Percentiles rank a stretch among this genome's conserved stretches.
phyloP scores from a whole-genome alignment of 2,797 vertebrate genomes.

The Allobates femoralis region DNA sequence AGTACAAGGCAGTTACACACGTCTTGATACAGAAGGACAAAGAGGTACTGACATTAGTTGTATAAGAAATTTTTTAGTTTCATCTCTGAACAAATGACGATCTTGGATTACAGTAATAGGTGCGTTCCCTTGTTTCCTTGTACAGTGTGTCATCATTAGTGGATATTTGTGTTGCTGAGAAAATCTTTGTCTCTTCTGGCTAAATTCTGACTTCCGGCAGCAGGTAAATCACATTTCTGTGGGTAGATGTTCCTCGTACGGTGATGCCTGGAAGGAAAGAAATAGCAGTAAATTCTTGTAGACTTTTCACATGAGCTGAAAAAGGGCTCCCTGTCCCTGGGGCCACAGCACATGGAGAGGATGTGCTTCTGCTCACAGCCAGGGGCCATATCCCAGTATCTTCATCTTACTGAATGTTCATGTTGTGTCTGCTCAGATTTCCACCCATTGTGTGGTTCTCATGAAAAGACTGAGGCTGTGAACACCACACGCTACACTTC shows the following conservation, averaged over 20 bases:
- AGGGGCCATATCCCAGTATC: constrained; percentile 33
- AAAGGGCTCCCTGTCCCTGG: constrained; percentile 13
- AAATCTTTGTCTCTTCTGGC: constrained; percentile 14
- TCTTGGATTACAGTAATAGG: no score
- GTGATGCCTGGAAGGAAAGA: constrained; percentile 26
- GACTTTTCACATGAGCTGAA: constrained; percentile 12
- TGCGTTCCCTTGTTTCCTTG: no score
- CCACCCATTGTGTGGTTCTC: constrained; percentile 31
- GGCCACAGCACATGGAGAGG: constrained; percentile 13
- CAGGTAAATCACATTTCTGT: constrained; percentile 40
- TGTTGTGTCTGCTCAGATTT: constrained; percentile 16
- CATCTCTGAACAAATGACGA: no score
- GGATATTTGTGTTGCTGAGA: constrained; percentile 25
- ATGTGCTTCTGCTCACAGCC: constrained; percentile 32
- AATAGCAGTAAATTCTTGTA: constrained; percentile 37
- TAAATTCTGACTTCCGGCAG: constrained; percentile 23
- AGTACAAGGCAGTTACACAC: background rate
- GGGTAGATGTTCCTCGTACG: constrained; percentile 16
- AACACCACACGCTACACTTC: background rate
- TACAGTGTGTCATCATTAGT: background rate
- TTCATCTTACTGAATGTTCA: constrained; percentile 15
- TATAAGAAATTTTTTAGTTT: background rate
- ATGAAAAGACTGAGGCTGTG: constrained; percentile 25
- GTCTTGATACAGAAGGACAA: background rate
- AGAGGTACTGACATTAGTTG: background rate